Conservation (phyloP, 35 echinoderm and acorn worm species). For the Hemicentrotus pulcherrimus region DNA sequence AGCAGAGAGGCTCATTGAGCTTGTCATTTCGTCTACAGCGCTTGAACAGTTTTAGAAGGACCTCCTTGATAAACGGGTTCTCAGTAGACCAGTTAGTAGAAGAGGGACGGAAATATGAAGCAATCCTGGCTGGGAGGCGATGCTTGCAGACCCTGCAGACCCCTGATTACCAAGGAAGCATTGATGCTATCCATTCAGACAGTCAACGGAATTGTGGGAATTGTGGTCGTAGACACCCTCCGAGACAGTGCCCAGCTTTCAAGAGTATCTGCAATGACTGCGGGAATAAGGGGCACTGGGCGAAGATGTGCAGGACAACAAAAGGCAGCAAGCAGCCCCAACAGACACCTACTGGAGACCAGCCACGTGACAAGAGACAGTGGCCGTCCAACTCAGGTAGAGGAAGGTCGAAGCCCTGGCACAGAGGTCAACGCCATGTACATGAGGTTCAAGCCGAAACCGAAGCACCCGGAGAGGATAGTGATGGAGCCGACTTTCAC, state of each 20-base stretch:
- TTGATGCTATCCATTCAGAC: not conserved
- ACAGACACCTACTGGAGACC: not conserved
- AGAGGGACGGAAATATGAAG: constrained; percentile 52
- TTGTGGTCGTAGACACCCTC: not conserved
- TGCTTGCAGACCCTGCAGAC: constrained; percentile 43
- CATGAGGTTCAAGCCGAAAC: not conserved
- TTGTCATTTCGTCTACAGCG: constrained; percentile 38
- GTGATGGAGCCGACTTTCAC: not conserved
- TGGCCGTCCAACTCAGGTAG: not conserved
- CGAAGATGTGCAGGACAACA: too few species aligned
- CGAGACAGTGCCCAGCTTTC: constrained; percentile 3
- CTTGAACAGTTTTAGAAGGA: constrained; percentile 53
- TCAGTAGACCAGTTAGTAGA: constrained; percentile 15
- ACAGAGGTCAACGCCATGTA: not conserved
- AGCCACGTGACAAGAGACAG: not conserved
- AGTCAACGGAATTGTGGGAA: not conserved
- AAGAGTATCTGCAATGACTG: not conserved
- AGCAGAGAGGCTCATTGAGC: not conserved
- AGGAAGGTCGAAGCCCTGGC: not conserved
- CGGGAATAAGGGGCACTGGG: not conserved
- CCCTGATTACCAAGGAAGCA: too few species aligned
- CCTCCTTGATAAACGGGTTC: constrained; percentile 42
- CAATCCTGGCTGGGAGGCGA: constrained; percentile 34
- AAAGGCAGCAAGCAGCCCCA: not conserved
- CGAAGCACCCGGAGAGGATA: not conserved